Evolutionary conservation across 1,140 invertebrate genomes (phyloP).

Genomic region (Adoxophyes honmai): DNA sequence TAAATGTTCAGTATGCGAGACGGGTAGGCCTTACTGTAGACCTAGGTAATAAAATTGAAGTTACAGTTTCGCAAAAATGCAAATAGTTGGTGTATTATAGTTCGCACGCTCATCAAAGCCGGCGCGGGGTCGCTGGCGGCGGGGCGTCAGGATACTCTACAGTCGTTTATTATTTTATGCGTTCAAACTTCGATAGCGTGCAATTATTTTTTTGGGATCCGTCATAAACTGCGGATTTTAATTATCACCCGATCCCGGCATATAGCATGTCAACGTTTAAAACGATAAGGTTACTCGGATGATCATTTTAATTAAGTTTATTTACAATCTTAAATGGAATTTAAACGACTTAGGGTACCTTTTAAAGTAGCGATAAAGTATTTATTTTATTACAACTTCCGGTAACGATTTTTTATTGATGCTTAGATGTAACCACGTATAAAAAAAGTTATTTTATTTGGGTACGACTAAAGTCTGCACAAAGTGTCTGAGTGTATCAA

Average conservation of each 20-base stretch:
- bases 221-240: background rate
- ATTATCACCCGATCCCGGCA: background rate
- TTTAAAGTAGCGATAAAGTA: too few species aligned
- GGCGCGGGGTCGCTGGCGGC: constrained; percentile 6
- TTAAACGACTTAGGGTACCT: too few species aligned
- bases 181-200: background rate
- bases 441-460: too few species aligned
- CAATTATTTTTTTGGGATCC: constrained; percentile 2
- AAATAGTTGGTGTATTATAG: background rate
- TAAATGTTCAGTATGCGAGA: constrained; percentile 1
- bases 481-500: too few species aligned
- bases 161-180: constrained; percentile 10
- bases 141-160: constrained; percentile 6
- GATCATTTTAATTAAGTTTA: too few species aligned
- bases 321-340: too few species aligned
- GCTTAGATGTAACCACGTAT: too few species aligned
- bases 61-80: constrained; percentile 7
- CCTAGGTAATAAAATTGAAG: background rate
- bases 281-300: too few species aligned
- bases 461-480: too few species aligned
- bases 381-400: too few species aligned
- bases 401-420: too few species aligned
- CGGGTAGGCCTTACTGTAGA: background rate
- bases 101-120: constrained; percentile 3
- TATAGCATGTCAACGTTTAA: background rate